These are phyloP conservation scores for Rhaphigaster nebulosa DNA, from an alignment of 2,888 invertebrate genomes.

Conservation along the genomic window DNA sequence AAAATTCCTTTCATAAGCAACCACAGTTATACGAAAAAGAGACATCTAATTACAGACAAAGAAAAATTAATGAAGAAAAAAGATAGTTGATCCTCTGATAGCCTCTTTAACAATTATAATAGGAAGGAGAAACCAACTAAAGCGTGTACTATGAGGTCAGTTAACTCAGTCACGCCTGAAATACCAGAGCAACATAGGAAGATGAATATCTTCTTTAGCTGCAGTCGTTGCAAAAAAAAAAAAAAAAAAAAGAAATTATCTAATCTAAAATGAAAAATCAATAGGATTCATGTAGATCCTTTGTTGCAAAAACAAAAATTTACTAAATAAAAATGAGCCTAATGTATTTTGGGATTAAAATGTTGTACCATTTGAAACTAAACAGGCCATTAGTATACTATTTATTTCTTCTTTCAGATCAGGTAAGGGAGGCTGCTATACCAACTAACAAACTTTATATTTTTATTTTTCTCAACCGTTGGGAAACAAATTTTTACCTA, in stretches of 20 bases:
- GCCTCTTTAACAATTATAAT: background rate
- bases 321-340: too few species aligned
- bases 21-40: too few species aligned
- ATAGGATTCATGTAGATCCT: background rate
- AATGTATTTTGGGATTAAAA: too few species aligned
- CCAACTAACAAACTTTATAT: too few species aligned
- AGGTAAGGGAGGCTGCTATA: too few species aligned
- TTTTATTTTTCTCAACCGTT: too few species aligned
- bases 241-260: background rate
- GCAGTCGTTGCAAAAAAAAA: too few species aligned
- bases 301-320: background rate
- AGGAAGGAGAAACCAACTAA: background rate
- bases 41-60: background rate
- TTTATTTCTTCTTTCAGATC: too few species aligned
- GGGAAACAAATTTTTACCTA: too few species aligned
- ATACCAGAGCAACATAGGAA: background rate
- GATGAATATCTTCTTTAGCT: background rate
- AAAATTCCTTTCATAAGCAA: too few species aligned
- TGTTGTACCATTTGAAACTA: too few species aligned
- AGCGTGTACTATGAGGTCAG: constrained; percentile 6
- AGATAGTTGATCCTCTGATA: background rate
- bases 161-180: constrained; percentile 42
- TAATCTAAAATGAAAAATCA: background rate
- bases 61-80: background rate
- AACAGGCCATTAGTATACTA: too few species aligned